These are phyloP conservation scores for Prosopocoilus inquinatus DNA, from an alignment of 2,888 invertebrate species.

Conservation along the genomic window DNA sequence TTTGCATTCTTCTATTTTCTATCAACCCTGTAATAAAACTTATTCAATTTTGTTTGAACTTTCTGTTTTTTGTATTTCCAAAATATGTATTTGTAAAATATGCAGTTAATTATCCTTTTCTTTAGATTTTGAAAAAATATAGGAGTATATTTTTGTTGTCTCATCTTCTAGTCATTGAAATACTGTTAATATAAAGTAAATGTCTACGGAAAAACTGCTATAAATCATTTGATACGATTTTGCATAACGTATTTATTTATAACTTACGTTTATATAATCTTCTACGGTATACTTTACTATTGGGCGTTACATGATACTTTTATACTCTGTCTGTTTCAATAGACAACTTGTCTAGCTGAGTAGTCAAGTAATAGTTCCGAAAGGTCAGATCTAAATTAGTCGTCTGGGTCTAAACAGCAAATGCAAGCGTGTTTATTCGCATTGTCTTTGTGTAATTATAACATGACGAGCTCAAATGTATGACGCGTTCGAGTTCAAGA, in stretches of 20 bases:
- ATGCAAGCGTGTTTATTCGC: neutral
- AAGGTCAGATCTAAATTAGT: conserved; percentile 43
- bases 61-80: too few relatives aligned
- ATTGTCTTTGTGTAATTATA: conserved; percentile 2
- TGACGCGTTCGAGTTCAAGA: neutral
- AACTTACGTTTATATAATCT: neutral
- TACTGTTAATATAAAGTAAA: too few relatives aligned
- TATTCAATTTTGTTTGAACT: too few relatives aligned
- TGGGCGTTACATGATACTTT: conserved; percentile 13
- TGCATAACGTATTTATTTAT: neutral
- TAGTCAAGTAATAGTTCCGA: conserved; percentile 35
- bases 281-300: conserved; percentile 9
- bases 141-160: too few relatives aligned
- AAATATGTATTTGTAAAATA: too few relatives aligned
- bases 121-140: too few relatives aligned
- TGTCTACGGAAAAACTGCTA: too few relatives aligned
- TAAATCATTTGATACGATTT: too few relatives aligned
- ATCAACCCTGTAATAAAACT: too few relatives aligned
- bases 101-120: too few relatives aligned
- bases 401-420: conserved; percentile 24
- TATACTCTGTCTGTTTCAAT: conserved; percentile 15
- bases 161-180: too few relatives aligned
- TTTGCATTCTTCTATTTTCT: too few relatives aligned
- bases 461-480: neutral
- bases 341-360: conserved; percentile 38